Conservation (phyloP, 2,888 invertebrate genomes). For the Pyrrhosoma nymphula region DNA sequence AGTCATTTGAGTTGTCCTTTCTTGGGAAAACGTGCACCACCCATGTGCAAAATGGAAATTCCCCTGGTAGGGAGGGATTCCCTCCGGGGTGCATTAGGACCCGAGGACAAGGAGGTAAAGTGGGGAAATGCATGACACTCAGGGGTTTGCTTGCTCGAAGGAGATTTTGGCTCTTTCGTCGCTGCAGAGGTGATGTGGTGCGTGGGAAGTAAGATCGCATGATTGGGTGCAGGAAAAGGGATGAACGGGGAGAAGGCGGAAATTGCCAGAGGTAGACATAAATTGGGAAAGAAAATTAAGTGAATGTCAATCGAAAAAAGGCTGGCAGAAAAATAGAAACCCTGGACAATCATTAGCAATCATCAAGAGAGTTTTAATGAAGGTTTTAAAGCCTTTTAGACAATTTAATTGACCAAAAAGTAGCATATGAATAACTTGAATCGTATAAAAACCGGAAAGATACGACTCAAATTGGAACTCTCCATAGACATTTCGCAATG, state of each 20-base stretch:
- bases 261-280: not conserved
- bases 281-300: not conserved
- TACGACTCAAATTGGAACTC: no score
- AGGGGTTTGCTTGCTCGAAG: not conserved
- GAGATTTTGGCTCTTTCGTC: not conserved
- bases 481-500: no score
- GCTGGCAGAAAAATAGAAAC: not conserved
- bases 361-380: no score
- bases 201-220: not conserved
- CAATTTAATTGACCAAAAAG: no score
- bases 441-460: no score
- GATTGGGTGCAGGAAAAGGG: not conserved
- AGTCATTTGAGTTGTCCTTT: not conserved
- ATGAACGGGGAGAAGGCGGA: not conserved
- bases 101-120: not conserved
- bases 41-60: not conserved
- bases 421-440: no score
- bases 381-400: no score
- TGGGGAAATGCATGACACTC: not conserved
- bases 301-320: not conserved
- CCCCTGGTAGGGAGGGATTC: not conserved
- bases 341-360: not conserved
- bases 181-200: not conserved
- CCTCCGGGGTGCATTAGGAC: not conserved
- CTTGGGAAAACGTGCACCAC: not conserved